phyloP scores from a whole-genome alignment of 2,113 vertebrate species.

The Crotalus tigris region DNA sequence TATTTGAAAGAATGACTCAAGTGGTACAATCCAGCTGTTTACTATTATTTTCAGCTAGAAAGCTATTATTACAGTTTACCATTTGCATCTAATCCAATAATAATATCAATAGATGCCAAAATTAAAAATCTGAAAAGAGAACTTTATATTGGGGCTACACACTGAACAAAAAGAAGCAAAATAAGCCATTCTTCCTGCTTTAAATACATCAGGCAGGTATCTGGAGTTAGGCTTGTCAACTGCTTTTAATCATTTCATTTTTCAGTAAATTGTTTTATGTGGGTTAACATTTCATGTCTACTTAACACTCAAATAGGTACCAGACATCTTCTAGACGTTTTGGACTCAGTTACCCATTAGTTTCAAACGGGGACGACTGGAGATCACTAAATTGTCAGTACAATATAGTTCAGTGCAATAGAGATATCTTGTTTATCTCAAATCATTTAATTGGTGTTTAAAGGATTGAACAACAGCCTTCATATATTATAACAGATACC shows the following conservation, averaged over 20 bases:
- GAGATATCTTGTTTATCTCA: neutral
- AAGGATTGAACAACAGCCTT: neutral
- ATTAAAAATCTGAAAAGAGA: neutral
- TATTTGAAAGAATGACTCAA: neutral
- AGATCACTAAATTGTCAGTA: neutral
- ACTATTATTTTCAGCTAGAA: neutral
- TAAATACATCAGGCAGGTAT: neutral
- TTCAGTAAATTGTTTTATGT: neutral
- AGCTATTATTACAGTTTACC: slow-evolving; percentile 23
- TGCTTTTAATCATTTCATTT: neutral
- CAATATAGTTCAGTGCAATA: neutral
- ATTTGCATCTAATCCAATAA: slow-evolving; percentile 33
- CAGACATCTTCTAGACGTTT: neutral
- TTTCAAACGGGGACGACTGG: neutral
- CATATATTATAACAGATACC: neutral
- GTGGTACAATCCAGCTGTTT: neutral
- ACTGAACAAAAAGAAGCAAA: neutral
- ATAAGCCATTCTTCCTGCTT: neutral
- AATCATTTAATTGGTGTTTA: neutral
- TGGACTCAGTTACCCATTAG: neutral
- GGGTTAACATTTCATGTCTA: neutral
- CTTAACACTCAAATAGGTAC: neutral
- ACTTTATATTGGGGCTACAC: neutral
- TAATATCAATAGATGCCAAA: slow-evolving; percentile 13
- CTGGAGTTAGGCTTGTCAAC: neutral